phyloP scores from a whole-genome alignment of 2,888 invertebrate genomes.

The Drosophila mimica region DNA sequence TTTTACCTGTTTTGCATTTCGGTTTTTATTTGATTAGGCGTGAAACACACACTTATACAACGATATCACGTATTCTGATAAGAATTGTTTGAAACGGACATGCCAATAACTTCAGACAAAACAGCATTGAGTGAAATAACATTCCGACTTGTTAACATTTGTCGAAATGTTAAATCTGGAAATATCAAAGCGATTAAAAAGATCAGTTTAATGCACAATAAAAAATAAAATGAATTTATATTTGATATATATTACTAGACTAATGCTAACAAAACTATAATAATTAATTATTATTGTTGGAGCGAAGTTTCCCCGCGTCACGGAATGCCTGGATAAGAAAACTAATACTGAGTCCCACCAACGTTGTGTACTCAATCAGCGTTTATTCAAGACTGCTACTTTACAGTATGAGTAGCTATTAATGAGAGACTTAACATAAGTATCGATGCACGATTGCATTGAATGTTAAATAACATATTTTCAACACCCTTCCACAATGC shows the following conservation, averaged over 20 bases:
- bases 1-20: constrained; percentile 11
- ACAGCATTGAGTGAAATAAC: constrained; percentile 1
- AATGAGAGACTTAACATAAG: too few species aligned
- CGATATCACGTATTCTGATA: constrained; percentile 63
- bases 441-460: too few species aligned
- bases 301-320: too few species aligned
- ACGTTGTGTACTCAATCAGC: too few species aligned
- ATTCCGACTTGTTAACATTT: background rate
- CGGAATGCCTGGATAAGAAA: too few species aligned
- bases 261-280: background rate
- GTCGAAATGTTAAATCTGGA: constrained; percentile 11
- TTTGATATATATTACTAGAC: background rate
- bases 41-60: constrained; percentile 14
- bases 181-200: background rate
- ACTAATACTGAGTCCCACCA: too few species aligned
- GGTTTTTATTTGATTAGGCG: constrained; percentile 38
- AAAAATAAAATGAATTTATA: background rate
- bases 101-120: constrained; percentile 51
- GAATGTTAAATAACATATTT: too few species aligned
- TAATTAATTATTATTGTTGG: background rate
- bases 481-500: too few species aligned
- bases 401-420: too few species aligned
- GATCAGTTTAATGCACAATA: background rate
- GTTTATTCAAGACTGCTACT: too few species aligned
- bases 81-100: constrained; percentile 68